Evolutionary conservation across 2,888 invertebrate species (phyloP).

Genomic region (Entomobrya proxima): DNA sequence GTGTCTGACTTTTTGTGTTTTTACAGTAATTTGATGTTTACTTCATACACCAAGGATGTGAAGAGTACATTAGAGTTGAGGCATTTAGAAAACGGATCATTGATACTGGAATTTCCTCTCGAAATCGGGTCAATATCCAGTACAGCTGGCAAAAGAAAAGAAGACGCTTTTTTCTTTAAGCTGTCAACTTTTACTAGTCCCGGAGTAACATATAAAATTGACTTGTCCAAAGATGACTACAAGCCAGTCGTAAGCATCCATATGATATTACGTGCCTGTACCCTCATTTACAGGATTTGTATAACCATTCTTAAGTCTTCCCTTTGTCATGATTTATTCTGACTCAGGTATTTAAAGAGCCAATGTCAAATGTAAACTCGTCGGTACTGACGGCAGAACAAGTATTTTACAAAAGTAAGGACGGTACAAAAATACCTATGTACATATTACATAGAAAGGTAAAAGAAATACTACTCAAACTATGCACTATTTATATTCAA

Average conservation of each 20-base stretch:
- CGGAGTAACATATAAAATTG: slow-evolving; percentile 90
- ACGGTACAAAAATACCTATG: slow-evolving; percentile 96
- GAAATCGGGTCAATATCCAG: slow-evolving; percentile 86
- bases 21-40: slow-evolving; percentile 84
- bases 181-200: slow-evolving; percentile 94
- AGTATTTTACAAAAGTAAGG: slow-evolving; percentile 94
- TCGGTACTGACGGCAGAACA: slow-evolving; percentile 83
- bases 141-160: slow-evolving; percentile 88
- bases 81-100: slow-evolving; percentile 86
- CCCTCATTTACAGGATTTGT: neutral
- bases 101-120: slow-evolving; percentile 90
- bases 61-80: slow-evolving; percentile 89
- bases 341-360: slow-evolving; percentile 84
- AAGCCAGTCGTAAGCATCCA: slow-evolving; percentile 7
- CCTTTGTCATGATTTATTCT: slow-evolving; percentile 80
- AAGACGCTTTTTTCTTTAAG: slow-evolving; percentile 90
- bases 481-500: slow-evolving; percentile 95
- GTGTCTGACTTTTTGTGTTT: neutral
- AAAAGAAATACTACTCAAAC: no score
- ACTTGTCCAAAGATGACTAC: slow-evolving; percentile 78
- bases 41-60: slow-evolving; percentile 94
- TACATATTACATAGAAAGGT: slow-evolving; percentile 90
- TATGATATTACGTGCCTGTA: neutral
- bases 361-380: slow-evolving; percentile 76
- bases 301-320: neutral